Evolutionary conservation across 1,140 invertebrate genomes (phyloP).

Genomic region (Steinernema feltiae): DNA sequence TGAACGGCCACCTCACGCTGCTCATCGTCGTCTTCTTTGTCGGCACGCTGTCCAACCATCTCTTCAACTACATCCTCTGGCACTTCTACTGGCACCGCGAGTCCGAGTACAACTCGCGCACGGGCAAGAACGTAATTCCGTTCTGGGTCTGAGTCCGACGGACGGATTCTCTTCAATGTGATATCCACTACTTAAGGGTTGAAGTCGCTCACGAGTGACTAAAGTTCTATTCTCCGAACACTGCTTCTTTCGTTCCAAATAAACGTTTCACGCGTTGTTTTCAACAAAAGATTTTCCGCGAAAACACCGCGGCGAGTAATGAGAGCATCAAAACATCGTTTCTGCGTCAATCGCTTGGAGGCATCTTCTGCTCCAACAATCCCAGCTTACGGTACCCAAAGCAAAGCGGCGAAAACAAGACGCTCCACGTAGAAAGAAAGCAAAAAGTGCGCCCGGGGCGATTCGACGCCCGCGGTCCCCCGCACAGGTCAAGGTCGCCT

Average conservation of each 20-base stretch:
- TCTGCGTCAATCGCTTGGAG: too few species aligned
- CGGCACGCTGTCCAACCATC: slow-evolving; percentile 34
- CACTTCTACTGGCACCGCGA: slow-evolving; percentile 39
- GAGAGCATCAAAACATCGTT: too few species aligned
- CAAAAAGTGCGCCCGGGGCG: neutral
- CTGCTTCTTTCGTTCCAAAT: neutral
- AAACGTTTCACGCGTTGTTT: neutral
- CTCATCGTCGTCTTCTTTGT: slow-evolving; percentile 37
- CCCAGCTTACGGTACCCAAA: too few species aligned
- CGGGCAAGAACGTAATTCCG: slow-evolving; percentile 34
- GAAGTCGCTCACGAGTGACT: neutral
- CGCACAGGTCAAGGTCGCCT: slow-evolving; percentile 2
- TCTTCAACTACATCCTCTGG: slow-evolving; percentile 41
- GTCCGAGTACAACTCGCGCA: slow-evolving; percentile 26
- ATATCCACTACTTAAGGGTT: neutral
- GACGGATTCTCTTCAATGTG: neutral
- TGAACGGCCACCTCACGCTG: slow-evolving; percentile 34
- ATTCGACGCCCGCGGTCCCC: neutral
- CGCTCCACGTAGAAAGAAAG: too few species aligned
- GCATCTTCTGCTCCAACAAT: too few species aligned
- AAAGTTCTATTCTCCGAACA: neutral
- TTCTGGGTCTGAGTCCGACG: slow-evolving; percentile 31
- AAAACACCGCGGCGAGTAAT: neutral
- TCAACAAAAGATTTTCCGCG: neutral
- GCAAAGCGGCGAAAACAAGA: too few species aligned